phyloP scores from a whole-genome alignment of 2,888 invertebrate genomes.

The Electrophaes corylata region DNA sequence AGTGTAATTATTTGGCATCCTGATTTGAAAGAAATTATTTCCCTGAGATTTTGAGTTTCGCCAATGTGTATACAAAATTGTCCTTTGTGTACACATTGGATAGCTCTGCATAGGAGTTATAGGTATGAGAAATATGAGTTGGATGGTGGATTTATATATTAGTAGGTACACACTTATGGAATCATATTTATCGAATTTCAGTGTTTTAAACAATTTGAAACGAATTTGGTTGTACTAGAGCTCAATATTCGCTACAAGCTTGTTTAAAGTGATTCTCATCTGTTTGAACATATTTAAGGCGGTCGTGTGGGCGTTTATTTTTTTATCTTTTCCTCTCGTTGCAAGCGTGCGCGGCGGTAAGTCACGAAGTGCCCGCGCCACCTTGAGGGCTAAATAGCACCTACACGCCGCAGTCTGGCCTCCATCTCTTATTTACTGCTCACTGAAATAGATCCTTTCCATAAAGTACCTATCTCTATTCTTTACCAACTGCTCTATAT shows the following conservation, averaged over 20 bases:
- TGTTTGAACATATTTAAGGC: conserved; percentile 74
- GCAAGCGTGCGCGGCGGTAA: conserved; percentile 72
- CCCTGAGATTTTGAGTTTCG: too few relatives aligned
- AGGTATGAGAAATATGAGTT: too few relatives aligned
- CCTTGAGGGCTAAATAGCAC: conserved; percentile 82
- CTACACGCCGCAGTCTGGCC: conserved; percentile 54
- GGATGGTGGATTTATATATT: too few relatives aligned
- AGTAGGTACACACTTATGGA: too few relatives aligned
- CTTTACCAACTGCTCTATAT: neutral
- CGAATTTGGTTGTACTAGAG: conserved; percentile 1
- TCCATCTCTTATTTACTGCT: conserved; percentile 58
- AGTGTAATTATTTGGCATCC: too few relatives aligned
- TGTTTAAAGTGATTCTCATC: conserved; percentile 8
- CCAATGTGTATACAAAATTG: too few relatives aligned
- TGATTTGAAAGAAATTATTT: too few relatives aligned
- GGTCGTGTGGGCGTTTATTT: conserved; percentile 57
- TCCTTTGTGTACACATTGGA: too few relatives aligned
- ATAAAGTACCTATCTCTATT: neutral
- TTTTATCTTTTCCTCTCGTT: conserved; percentile 61
- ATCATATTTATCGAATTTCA: too few relatives aligned
- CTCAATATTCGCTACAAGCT: conserved; percentile 6
- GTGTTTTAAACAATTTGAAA: neutral
- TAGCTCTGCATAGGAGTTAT: too few relatives aligned
- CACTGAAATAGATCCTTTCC: conserved; percentile 44
- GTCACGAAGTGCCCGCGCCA: conserved; percentile 77